Conservation (phyloP, 2,113 vertebrate genomes). For the Numenius arquata region DNA sequence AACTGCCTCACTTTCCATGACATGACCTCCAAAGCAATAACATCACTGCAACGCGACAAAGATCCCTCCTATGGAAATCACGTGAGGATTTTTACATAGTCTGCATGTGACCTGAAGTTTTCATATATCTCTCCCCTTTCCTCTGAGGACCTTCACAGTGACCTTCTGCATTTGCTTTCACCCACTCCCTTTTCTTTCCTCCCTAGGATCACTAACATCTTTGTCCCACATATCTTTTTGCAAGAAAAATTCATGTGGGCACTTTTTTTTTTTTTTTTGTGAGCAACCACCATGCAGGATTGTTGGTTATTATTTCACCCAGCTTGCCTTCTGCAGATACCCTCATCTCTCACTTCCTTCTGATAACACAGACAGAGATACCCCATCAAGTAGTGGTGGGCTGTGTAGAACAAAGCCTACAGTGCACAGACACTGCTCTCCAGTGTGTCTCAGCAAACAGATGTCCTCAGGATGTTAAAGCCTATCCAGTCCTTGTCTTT, state of each 20-base stretch:
- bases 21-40: background rate
- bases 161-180: background rate
- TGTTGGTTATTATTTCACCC: background rate
- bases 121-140: background rate
- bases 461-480: background rate
- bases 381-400: background rate
- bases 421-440: background rate
- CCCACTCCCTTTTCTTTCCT: background rate
- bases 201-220: background rate
- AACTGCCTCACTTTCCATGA: background rate
- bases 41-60: background rate
- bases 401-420: background rate
- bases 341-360: background rate
- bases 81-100: background rate
- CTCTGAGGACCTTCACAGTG: background rate
- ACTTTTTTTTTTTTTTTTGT: background rate
- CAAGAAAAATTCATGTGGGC: background rate
- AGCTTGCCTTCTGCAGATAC: background rate
- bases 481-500: background rate
- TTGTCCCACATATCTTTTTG: background rate
- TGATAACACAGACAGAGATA: background rate
- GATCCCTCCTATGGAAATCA: background rate
- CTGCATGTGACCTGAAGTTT: background rate
- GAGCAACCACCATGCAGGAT: background rate
- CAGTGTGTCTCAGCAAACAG: background rate